A percentile compares a stretch with the other conserved stretches of the same genome.
phyloP scores from a whole-genome alignment of 2,888 invertebrate genomes.

The Drosophila mayaguana region DNA sequence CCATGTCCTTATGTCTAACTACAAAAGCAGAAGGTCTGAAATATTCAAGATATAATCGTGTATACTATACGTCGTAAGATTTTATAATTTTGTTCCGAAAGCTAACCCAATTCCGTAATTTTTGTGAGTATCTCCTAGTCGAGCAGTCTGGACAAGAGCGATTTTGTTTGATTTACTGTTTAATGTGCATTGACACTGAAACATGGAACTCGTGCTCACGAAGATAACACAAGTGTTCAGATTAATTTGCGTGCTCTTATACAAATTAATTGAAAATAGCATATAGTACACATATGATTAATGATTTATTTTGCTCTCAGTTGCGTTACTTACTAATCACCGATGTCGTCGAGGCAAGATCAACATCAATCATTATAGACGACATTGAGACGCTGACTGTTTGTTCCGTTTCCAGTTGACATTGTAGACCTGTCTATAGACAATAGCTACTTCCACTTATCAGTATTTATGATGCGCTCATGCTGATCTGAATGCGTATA shows the following conservation, averaged over 20 bases:
- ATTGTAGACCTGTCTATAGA: conserved; percentile 1
- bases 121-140: too few species aligned
- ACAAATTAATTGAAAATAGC: background rate
- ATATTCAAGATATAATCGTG: too few species aligned
- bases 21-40: too few species aligned
- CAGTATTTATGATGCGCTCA: background rate
- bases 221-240: background rate
- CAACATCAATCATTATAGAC: conserved; percentile 60
- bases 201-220: background rate
- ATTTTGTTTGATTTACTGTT: too few species aligned
- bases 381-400: conserved; percentile 10
- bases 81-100: too few species aligned
- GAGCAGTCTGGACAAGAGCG: too few species aligned
- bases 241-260: background rate
- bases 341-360: conserved; percentile 39
- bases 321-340: conserved; percentile 22
- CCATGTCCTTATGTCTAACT: too few species aligned
- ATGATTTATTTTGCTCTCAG: background rate
- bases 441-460: conserved; percentile 51
- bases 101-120: too few species aligned
- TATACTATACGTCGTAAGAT: too few species aligned
- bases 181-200: background rate
- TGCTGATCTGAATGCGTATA: too few species aligned
- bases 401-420: conserved; percentile 10
- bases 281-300: background rate